Evolutionary conservation across 2,113 vertebrate species (phyloP).

Genomic region (Monarcha castaneiventris): DNA sequence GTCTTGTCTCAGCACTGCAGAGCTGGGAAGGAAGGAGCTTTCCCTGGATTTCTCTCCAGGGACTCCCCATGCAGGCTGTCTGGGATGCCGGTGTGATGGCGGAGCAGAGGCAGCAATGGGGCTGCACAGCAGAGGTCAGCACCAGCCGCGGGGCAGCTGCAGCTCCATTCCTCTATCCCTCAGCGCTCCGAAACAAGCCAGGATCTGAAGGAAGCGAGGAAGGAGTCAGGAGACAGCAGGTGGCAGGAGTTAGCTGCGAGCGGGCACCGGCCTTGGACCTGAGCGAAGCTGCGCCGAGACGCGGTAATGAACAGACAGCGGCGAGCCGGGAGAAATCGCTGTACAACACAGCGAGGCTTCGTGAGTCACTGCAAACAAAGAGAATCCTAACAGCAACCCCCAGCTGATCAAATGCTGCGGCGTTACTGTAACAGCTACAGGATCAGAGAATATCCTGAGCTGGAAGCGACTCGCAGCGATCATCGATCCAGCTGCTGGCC

Average conservation of each 20-base stretch:
- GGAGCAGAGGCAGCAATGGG: neutral
- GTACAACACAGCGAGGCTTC: neutral
- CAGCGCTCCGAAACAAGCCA: accelerated
- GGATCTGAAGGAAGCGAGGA: accelerated
- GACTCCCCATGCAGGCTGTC: accelerated
- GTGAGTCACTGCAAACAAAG: neutral
- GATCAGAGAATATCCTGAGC: neutral
- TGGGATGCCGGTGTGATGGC: accelerated
- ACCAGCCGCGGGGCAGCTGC: neutral
- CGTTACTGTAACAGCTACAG: neutral
- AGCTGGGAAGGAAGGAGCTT: neutral
- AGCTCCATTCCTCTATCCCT: neutral
- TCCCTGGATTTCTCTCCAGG: neutral
- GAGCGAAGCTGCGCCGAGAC: neutral
- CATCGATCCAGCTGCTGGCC: neutral
- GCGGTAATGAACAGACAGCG: accelerated
- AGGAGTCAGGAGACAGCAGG: constrained; percentile 48
- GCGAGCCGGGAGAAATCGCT: neutral
- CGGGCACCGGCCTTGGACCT: neutral
- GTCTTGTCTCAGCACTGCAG: neutral
- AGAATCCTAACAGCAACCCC: neutral
- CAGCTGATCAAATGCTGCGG: neutral
- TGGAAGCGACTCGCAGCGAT: no score
- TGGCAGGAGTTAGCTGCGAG: constrained; percentile 59
- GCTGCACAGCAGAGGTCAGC: neutral